Conservation (phyloP, 2,797 vertebrate species). For the Alcedo quadribrachys region DNA sequence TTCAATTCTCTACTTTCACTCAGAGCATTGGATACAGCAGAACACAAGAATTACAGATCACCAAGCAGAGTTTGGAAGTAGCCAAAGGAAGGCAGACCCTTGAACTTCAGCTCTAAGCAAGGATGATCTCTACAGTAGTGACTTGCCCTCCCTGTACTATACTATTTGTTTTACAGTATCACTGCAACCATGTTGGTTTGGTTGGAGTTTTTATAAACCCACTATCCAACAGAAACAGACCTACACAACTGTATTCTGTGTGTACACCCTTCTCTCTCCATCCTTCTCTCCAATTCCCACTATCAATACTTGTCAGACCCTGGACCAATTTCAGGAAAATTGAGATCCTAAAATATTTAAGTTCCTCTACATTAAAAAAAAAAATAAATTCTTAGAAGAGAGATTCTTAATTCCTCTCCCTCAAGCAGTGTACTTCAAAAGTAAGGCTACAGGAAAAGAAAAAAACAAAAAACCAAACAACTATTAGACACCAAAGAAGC, state of each 20-base stretch:
- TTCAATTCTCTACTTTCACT: neutral
- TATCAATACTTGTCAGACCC: neutral
- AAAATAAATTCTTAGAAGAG: neutral
- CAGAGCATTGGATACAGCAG: neutral
- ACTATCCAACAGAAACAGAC: neutral
- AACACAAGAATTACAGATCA: neutral
- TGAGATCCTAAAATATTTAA: rapidly evolving
- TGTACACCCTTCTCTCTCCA: neutral
- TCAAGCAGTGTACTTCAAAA: neutral
- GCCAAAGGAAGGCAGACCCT: neutral
- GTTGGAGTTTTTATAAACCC: neutral
- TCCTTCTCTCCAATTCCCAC: neutral
- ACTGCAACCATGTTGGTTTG: neutral
- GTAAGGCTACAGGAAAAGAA: neutral
- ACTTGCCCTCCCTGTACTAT: neutral
- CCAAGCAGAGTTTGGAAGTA: neutral
- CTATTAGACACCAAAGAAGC: neutral
- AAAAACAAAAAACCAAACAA: neutral
- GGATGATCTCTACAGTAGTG: neutral
- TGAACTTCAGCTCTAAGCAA: neutral
- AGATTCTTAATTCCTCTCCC: neutral
- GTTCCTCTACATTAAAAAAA: neutral
- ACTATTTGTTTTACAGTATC: neutral
- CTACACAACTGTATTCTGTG: neutral
- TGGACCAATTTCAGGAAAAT: neutral